phyloP scores from a whole-genome alignment of 2,113 vertebrate genomes.

The Saccopteryx bilineata region DNA sequence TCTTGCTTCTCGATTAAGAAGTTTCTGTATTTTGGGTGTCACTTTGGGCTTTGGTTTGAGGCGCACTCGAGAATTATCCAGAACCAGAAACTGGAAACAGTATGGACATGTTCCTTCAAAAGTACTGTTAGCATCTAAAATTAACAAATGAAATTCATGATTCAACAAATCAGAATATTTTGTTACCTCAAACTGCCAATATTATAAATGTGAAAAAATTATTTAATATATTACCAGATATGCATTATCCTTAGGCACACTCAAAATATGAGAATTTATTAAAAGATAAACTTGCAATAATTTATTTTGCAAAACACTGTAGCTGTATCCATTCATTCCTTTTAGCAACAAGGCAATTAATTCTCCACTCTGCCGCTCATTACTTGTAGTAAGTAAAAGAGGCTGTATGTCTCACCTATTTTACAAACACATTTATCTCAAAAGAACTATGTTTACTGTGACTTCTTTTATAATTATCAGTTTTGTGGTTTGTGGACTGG shows the following conservation, averaged over 20 bases:
- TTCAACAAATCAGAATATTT: slow-evolving; percentile 44
- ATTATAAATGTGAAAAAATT: slow-evolving; percentile 21
- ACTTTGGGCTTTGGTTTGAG: slow-evolving; percentile 91
- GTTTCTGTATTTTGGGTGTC: slow-evolving; percentile 88
- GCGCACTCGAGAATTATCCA: slow-evolving; percentile 90
- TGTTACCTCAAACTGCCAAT: slow-evolving; percentile 8
- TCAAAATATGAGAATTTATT: slow-evolving; percentile 50
- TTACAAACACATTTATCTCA: slow-evolving; percentile 23
- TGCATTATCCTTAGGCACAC: slow-evolving; percentile 26
- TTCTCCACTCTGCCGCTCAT: not conserved
- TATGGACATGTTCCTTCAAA: slow-evolving; percentile 88
- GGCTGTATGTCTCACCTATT: not conserved
- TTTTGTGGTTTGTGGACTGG: not conserved
- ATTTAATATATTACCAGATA: slow-evolving; percentile 31
- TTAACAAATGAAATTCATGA: slow-evolving; percentile 64
- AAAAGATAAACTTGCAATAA: slow-evolving; percentile 10
- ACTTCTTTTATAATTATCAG: slow-evolving; percentile 17
- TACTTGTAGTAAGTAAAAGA: slow-evolving; percentile 33
- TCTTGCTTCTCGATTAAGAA: slow-evolving; percentile 89
- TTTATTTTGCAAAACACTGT: slow-evolving; percentile 1
- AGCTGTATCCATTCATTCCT: slow-evolving; percentile 1
- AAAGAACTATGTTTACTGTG: not conserved
- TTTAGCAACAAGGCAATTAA: not conserved
- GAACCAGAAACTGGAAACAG: slow-evolving; percentile 93
- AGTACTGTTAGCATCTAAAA: slow-evolving; percentile 79